Evolutionary conservation across 2,888 invertebrate genomes (phyloP).

Genomic region (Lymantria dispar): DNA sequence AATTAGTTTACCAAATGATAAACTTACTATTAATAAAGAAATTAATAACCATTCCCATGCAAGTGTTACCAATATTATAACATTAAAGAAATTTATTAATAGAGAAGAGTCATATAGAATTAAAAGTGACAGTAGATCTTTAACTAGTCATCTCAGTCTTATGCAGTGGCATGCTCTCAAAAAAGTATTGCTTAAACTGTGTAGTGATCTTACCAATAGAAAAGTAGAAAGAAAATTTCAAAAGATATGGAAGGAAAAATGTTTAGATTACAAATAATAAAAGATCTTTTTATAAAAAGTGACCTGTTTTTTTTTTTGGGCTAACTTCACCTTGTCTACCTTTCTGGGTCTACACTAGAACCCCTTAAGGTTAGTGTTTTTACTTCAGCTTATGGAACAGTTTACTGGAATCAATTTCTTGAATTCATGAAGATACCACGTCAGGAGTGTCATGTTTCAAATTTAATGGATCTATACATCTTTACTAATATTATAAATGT

Average conservation of each 20-base stretch:
- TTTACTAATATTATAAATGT: too few relatives aligned
- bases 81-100: conserved; percentile 54
- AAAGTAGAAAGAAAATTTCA: conserved; percentile 64
- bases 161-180: conserved; percentile 81
- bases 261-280: conserved; percentile 56
- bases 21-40: conserved; percentile 13
- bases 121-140: conserved; percentile 45
- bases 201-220: conserved; percentile 43
- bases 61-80: conserved; percentile 46
- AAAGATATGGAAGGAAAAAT: conserved; percentile 72
- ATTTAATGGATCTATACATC: too few relatives aligned
- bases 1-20: background rate
- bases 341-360: too few relatives aligned
- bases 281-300: background rate
- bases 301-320: too few relatives aligned
- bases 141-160: conserved; percentile 71
- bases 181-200: conserved; percentile 54
- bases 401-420: too few relatives aligned
- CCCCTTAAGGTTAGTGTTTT: too few relatives aligned
- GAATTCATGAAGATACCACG: too few relatives aligned
- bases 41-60: conserved; percentile 42
- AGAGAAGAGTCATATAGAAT: conserved; percentile 62
- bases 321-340: too few relatives aligned
- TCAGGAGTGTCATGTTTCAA: too few relatives aligned
- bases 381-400: too few relatives aligned